phyloP scores from a whole-genome alignment of 2,797 vertebrate species.

The Prionace glauca region DNA sequence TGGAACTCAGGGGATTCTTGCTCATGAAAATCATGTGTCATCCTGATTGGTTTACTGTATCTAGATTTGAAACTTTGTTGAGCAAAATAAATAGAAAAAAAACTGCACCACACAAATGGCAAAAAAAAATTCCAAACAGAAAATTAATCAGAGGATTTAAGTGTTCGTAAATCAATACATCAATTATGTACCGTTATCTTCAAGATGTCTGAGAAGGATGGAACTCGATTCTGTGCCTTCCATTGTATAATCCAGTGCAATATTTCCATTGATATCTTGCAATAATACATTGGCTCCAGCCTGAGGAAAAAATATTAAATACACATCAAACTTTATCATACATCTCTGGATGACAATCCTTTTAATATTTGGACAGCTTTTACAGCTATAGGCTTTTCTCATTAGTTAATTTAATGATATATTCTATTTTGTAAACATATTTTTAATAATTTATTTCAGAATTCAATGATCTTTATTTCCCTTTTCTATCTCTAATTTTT shows the following conservation, averaged over 20 bases:
- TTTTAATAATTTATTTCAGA: conserved; percentile 47
- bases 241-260: conserved; percentile 77
- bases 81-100: not conserved
- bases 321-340: not conserved
- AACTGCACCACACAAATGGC: not conserved
- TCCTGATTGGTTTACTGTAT: not conserved
- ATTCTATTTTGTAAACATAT: not conserved
- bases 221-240: conserved; percentile 81
- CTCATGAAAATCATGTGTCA: not conserved
- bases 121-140: not conserved
- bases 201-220: conserved; percentile 77
- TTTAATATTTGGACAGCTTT: not conserved
- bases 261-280: conserved; percentile 83
- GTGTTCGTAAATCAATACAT: not conserved
- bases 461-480: conserved; percentile 55
- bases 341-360: not conserved
- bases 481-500: conserved; percentile 43
- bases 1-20: not conserved
- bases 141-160: not conserved
- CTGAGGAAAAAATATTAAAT: conserved; percentile 50
- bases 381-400: not conserved
- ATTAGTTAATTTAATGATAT: not conserved
- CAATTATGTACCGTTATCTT: conserved; percentile 75
- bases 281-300: conserved; percentile 81
- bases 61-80: not conserved